Base-by-base conservation (phyloP, 2,797 vertebrate genomes). In the Pyrrhura leucotis region DNA sequence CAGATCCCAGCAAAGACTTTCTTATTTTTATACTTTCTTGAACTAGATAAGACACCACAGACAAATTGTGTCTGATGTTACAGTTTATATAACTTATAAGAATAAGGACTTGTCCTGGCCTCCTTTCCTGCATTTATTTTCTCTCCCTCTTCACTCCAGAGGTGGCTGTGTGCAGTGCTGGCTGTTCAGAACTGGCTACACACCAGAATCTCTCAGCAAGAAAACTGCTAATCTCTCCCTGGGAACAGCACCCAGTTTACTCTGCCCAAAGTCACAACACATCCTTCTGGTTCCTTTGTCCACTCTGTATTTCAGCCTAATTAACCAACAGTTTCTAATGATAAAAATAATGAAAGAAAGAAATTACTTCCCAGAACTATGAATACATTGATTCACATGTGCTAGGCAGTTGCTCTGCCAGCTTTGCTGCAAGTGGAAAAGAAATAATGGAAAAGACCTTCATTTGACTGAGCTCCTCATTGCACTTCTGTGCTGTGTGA, bases 241-340 rank as follows among this genome's bases (percentile, higher is more conserved):
- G 62, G 77, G 56, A 93, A 95, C 56, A 94, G 78, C 73, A 94
- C 76, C 87, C 61, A 40, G 53, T 58, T 75, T 76, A 39, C 76
- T 75, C 76, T 96, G 65, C 51, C 68, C 73, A 25, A 91, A 95
- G 82, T 88, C 85, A 93, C 65, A 91, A 92, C 50, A 89, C 47
- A 92, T 50, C 31, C 47, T 92, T 69, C 73, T 87, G 62, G 29
- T 68, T 84, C 62, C 37, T 81, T 89, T 95, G 51, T 80, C 75
- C 47, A 72, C 29, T 73, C 75, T 68, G 48, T 77, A 71, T 67
- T 93, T 86, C 88, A 91, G 59, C 44, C 48, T 76, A 79, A 73
- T 87, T 76, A 90, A 73, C 28, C 56, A 88, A 77, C 23, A 93
- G 69, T 58, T 85, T 84, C 88, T 79, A 79, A 82, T 45, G 37